phyloP scores from a whole-genome alignment of 2,113 vertebrate species.

The Ophiodon elongatus region DNA sequence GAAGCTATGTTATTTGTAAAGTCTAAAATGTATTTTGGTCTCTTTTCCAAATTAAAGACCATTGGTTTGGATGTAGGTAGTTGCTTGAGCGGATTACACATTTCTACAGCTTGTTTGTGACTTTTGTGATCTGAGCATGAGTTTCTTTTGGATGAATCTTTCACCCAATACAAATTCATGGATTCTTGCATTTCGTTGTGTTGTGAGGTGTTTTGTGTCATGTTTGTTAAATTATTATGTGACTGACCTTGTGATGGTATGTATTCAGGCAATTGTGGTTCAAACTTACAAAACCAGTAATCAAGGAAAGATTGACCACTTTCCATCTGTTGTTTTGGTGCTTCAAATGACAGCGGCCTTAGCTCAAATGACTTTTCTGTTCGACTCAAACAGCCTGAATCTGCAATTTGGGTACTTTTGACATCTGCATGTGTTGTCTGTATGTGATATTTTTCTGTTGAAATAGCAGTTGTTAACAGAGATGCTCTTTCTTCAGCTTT shows the following conservation, averaged over 20 bases:
- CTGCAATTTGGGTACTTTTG: neutral
- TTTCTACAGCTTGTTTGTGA: neutral
- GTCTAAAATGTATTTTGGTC: slow-evolving; percentile 27
- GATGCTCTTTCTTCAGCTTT: neutral
- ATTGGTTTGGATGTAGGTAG: neutral
- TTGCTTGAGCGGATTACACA: accelerated
- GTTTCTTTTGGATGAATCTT: neutral
- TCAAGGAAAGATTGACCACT: slow-evolving; percentile 39
- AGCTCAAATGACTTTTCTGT: neutral
- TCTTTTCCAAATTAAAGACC: slow-evolving; percentile 46
- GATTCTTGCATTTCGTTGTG: neutral
- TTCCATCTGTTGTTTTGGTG: accelerated
- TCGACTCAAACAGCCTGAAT: neutral
- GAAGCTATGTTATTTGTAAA: slow-evolving; percentile 6
- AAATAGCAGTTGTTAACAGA: neutral
- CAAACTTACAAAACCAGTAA: slow-evolving; percentile 62
- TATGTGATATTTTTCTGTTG: neutral
- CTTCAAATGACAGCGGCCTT: neutral
- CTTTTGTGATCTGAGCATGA: neutral
- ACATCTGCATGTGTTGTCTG: neutral
- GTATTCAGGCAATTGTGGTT: neutral
- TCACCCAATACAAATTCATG: accelerated
- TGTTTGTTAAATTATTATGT: neutral
- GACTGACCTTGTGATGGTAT: neutral
- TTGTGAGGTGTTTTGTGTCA: neutral